phyloP scores from a whole-genome alignment of 2,797 vertebrate species.

The Acomys russatus region DNA sequence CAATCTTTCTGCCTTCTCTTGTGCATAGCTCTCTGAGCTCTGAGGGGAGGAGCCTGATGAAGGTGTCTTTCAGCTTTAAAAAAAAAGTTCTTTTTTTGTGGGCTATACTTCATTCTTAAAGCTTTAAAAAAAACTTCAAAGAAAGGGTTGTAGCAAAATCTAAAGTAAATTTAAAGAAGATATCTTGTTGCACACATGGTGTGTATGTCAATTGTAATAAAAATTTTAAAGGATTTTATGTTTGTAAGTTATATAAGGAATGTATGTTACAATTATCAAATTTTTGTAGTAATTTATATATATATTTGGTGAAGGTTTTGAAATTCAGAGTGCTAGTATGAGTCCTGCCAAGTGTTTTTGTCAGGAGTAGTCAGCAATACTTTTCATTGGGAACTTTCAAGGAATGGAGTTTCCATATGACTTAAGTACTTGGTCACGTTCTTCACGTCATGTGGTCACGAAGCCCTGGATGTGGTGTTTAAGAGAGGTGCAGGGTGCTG shows the following conservation, averaged over 20 bases:
- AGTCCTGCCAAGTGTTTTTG: constrained; percentile 37
- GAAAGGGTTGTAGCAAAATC: constrained; percentile 58
- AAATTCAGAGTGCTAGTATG: constrained; percentile 23
- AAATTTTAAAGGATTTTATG: constrained; percentile 80
- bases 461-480: not conserved
- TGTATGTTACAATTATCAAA: constrained; percentile 76
- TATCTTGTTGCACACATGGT: constrained; percentile 77
- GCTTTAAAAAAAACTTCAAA: constrained; percentile 64
- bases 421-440: not conserved
- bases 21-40: too few relatives aligned
- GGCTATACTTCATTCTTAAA: constrained; percentile 54
- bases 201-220: constrained; percentile 73
- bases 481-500: not conserved
- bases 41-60: not conserved
- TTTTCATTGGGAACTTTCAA: constrained; percentile 7
- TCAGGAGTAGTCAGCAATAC: constrained; percentile 3
- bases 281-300: constrained; percentile 70
- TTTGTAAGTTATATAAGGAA: constrained; percentile 71
- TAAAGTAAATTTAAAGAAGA: constrained; percentile 68
- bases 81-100: constrained; percentile 45
- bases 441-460: not conserved
- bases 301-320: constrained; percentile 60
- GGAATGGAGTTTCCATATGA: not conserved
- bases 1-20: not conserved
- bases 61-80: not conserved